Evolutionary conservation across 2,113 vertebrate genomes (phyloP), one percentile per base, ranked within the genome.

Genomic region (Protomyctophum bolini): DNA sequence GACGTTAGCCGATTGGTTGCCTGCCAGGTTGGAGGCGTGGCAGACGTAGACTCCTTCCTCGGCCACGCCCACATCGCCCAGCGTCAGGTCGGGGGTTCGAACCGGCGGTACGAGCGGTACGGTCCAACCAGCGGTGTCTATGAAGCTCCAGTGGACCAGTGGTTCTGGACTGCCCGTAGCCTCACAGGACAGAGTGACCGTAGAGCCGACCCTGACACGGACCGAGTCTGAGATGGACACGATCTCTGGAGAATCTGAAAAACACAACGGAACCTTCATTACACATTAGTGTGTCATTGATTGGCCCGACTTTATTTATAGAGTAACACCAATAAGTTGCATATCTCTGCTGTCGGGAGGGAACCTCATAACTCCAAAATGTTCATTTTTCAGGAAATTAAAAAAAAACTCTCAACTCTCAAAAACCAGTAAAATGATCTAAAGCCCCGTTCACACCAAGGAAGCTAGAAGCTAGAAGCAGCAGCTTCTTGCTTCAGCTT

Each of bases 1-100:
- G 15, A 91, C 66, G 0, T 2, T 15, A 0, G 61, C 59, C 0
- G 6, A 86, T 14, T 2, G 10, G 33, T 14, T 72, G 14, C 92
- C 14, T 89, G 56, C 0, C 33, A 6, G 10, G 84, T 91, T 93
- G 2, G 0, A 56, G 1, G 83, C 86, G 41, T 72, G 65, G 5
- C 92, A 93, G 9, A 80, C 6, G 41, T 92, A 93, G 3, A 1
- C 6, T 1, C 91, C 91, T 0, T 75, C 61, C 0, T 91, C 79
- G 0, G 76, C 68, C 41, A 57, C 63, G 3, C 57, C 76, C 49
- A 77, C 76, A 0, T 33, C 10, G 0, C 0, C 0, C 0, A 91
- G 3, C 10, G 52, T 41, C 0, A 92, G 79, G 55, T 63, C 58
- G 14, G 10, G 10, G 0, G 49, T 68, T 1, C 0, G 45, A 21